phyloP scores from a whole-genome alignment of 2,888 invertebrate genomes.

The Nemapogon koenigi region DNA sequence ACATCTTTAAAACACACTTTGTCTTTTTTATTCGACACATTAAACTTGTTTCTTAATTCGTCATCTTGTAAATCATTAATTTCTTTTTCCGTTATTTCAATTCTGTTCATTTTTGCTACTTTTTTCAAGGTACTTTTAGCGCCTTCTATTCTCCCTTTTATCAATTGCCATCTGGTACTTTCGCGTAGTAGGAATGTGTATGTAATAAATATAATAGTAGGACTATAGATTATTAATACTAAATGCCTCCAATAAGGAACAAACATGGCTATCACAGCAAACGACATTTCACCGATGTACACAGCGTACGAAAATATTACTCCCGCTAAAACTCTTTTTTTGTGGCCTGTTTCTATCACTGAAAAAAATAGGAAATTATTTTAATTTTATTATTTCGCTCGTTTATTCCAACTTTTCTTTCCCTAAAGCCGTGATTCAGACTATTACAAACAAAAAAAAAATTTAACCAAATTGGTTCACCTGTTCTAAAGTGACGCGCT shows the following conservation, averaged over 20 bases:
- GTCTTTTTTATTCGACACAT: neutral
- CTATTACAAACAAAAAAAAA: neutral
- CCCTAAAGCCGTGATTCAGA: neutral
- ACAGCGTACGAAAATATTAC: constrained; percentile 7
- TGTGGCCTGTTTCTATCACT: constrained; percentile 9
- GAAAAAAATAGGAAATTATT: constrained; percentile 4
- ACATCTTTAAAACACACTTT: constrained; percentile 1
- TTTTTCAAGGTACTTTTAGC: constrained; percentile 1
- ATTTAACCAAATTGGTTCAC: neutral
- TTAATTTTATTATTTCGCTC: neutral
- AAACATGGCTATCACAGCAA: neutral
- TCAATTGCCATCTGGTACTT: constrained; percentile 7
- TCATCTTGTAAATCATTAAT: constrained; percentile 1
- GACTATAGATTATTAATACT: constrained; percentile 3
- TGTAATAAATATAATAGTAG: neutral
- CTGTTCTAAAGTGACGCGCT: too few relatives aligned
- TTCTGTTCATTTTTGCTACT: neutral
- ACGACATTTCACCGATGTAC: constrained; percentile 4
- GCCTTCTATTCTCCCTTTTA: neutral
- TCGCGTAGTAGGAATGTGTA: constrained; percentile 4
- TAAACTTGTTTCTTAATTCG: constrained; percentile 2
- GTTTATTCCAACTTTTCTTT: too few relatives aligned
- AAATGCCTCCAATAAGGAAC: constrained; percentile 8
- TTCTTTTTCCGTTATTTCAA: neutral
- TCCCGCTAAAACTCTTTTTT: constrained; percentile 3